Base-by-base conservation (phyloP, 2,888 invertebrate species). In the Morpho helenor region DNA sequence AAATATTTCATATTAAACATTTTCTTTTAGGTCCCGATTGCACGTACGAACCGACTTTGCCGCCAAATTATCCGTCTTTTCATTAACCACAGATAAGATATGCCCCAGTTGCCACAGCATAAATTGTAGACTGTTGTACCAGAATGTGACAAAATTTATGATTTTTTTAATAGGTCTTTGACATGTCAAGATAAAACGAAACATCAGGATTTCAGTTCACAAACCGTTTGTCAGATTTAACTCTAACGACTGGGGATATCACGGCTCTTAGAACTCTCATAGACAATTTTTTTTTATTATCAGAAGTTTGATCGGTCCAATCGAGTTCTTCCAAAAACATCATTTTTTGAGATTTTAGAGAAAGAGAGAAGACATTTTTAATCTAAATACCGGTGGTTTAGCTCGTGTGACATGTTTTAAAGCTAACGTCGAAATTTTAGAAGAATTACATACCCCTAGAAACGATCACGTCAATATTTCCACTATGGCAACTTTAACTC, bases 361-460 rank as follows among this genome's bases (percentile, higher is more conserved):
- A 76, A 71, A 76, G 70, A 77, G 69, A 77, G 65, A 73, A 66
- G 74, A 50, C 70, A 16, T 73, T 50, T 75, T 76, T 76, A 74
- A 79, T 75, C 80, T 83, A 84, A 83, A 80, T 68, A 78, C 81
- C 89, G 89, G 89, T 89, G 89, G 89, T 89, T 77, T 82, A 73
- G 73, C 74, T 85, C 87, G 84, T 86, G 87, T 83, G 84, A 85
- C 81, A 80, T 76, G 73, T 73, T 82, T 85, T 87, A 89, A 89
- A 87, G 87, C 88, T 87, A 82, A 75, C 73, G 75, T 71, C 70
- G 72, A 79, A 75, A 64, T 57, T 61, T 56, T 52, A 64, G 59
- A 66, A 65, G 64, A 71, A 66, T 63, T 67, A 68, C 71, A 69
- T 65, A 68, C 71, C 70, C 66, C 67, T 67, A 66, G 51, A 64